These are phyloP conservation scores for Hypothenemus hampei DNA, from an alignment of 1,140 invertebrate genomes.

Conservation along the genomic window DNA sequence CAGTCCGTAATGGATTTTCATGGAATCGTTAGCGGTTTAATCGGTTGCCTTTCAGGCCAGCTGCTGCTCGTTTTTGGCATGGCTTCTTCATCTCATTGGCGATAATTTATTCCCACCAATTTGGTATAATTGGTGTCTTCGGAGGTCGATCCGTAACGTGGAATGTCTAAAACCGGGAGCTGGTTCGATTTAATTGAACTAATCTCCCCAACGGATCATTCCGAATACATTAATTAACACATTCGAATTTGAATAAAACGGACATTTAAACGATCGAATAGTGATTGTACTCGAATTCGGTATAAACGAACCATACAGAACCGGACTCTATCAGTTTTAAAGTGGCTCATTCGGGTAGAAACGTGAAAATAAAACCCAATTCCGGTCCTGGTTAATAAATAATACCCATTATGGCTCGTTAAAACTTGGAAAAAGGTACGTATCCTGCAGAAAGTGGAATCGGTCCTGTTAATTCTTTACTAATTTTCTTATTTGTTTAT, in stretches of 20 bases:
- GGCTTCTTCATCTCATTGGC: too few relatives aligned
- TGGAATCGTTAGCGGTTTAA: constrained; percentile 26
- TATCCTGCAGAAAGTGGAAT: constrained; percentile 12
- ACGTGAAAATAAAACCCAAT: background rate
- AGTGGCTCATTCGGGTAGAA: too few relatives aligned
- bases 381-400: too few relatives aligned
- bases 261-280: constrained; percentile 40
- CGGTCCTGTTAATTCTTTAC: constrained; percentile 30
- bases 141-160: constrained; percentile 31
- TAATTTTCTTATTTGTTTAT: constrained; percentile 37
- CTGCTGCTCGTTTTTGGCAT: constrained; percentile 34
- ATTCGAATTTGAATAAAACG: constrained; percentile 42
- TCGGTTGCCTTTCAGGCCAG: too few relatives aligned
- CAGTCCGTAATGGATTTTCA: too few relatives aligned
- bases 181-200: constrained; percentile 40
- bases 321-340: too few relatives aligned
- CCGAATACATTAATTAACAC: constrained; percentile 42
- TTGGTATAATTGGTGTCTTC: constrained; percentile 41
- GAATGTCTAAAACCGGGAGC: constrained; percentile 42
- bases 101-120: constrained; percentile 40
- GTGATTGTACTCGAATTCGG: constrained; percentile 22
- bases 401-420: constrained; percentile 28
- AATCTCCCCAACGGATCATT: constrained; percentile 39
- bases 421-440: too few relatives aligned
- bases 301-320: background rate